These are phyloP conservation scores for Montipora sp. DNA, from an alignment of 64 coral and sea anemone species.

Conservation along the genomic window DNA sequence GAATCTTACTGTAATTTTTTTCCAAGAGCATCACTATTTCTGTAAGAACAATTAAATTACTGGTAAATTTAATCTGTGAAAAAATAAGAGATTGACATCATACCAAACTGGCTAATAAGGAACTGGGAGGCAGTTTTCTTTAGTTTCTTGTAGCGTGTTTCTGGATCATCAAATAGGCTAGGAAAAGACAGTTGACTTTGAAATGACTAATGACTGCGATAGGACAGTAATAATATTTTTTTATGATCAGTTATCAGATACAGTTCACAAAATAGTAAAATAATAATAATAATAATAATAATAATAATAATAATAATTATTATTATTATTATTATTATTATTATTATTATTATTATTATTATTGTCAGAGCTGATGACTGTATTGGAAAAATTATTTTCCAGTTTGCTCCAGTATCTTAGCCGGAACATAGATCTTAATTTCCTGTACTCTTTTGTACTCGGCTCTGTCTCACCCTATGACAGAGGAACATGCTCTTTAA, in stretches of 20 bases:
- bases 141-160: constrained; percentile 91
- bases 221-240: not conserved
- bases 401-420: too few species aligned
- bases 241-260: too few species aligned
- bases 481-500: too few species aligned
- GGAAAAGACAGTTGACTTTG: not conserved
- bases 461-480: too few species aligned
- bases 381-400: too few species aligned
- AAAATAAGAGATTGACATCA: not conserved
- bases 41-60: too few species aligned
- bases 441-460: too few species aligned
- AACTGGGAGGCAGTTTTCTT: constrained; percentile 88
- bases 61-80: not conserved
- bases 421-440: too few species aligned
- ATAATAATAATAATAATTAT: not conserved
- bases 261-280: not conserved
- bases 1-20: not conserved
- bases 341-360: too few species aligned
- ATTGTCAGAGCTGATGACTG: too few species aligned
- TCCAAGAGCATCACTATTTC: too few species aligned
- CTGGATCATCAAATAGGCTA: constrained; percentile 93
- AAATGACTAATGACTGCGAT: not conserved
- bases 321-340: too few species aligned
- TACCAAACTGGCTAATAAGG: constrained; percentile 96
- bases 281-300: not conserved